Evolutionary conservation across 2,888 invertebrate species (phyloP).

Genomic region (Drosophila birchii): DNA sequence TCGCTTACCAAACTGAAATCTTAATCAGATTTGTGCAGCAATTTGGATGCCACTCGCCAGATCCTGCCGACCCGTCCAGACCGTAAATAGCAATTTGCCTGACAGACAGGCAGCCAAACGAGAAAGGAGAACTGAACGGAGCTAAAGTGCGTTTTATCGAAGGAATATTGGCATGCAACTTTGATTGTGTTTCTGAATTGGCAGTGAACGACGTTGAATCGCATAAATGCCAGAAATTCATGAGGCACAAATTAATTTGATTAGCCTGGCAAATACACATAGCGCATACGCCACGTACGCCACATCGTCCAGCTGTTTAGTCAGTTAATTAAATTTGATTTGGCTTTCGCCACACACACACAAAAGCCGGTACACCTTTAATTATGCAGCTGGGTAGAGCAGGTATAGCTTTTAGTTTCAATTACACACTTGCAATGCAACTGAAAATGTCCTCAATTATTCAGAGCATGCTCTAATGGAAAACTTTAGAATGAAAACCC

Average conservation of each 20-base stretch:
- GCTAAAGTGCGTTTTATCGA: slow-evolving; percentile 56
- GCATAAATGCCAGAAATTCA: slow-evolving; percentile 6
- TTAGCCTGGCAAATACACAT: slow-evolving; percentile 34
- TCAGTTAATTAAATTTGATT: slow-evolving; percentile 54
- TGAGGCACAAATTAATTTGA: slow-evolving; percentile 34
- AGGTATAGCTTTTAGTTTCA: slow-evolving; percentile 26
- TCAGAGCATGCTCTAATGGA: slow-evolving; percentile 30
- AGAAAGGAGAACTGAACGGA: slow-evolving; percentile 32
- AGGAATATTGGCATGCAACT: slow-evolving; percentile 45
- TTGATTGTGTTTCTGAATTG: slow-evolving; percentile 50
- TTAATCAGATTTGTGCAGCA: slow-evolving; percentile 70
- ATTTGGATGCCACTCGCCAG: slow-evolving; percentile 50
- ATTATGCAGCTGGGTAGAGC: slow-evolving; percentile 33
- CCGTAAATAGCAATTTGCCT: slow-evolving; percentile 67
- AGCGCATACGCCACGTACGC: slow-evolving; percentile 36
- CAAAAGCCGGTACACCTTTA: slow-evolving; percentile 26
- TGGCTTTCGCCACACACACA: slow-evolving; percentile 10
- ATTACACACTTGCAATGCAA: slow-evolving; percentile 36
- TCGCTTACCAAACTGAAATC: slow-evolving; percentile 65
- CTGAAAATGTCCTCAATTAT: slow-evolving; percentile 33
- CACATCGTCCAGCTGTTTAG: slow-evolving; percentile 37
- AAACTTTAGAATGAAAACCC: slow-evolving; percentile 5
- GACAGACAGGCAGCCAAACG: slow-evolving; percentile 7
- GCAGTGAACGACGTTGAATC: slow-evolving; percentile 25
- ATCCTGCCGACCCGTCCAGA: slow-evolving; percentile 21